A percentile compares a stretch with the other conserved stretches of the same genome.
These are phyloP conservation scores for Synanthedon formicaeformis DNA, from an alignment of 2,888 invertebrate species.

Conservation along the genomic window DNA sequence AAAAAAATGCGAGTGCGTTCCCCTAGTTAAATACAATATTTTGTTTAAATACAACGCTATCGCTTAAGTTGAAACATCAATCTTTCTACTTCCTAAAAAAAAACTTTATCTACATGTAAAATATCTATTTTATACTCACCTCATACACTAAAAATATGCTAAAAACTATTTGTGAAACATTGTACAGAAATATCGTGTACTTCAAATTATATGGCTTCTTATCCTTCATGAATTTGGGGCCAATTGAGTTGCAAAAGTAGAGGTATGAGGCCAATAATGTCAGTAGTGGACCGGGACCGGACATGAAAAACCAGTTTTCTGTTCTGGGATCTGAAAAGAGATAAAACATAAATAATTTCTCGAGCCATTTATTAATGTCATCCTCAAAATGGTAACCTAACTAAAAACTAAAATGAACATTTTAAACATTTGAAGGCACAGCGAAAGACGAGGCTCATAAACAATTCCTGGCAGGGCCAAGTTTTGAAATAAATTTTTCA, in stretches of 20 bases:
- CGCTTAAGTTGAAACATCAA: no score
- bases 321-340: constrained; percentile 76
- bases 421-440: no score
- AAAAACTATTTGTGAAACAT: constrained; percentile 88
- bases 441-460: no score
- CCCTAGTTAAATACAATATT: no score
- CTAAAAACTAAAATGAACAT: no score
- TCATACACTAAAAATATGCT: constrained; percentile 78
- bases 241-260: constrained; percentile 79
- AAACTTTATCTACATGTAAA: neutral
- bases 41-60: no score
- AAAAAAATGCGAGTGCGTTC: no score
- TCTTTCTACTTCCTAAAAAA: neutral
- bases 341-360: neutral
- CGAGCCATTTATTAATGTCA: no score
- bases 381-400: no score
- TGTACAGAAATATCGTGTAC: constrained; percentile 80
- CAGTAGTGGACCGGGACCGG: constrained; percentile 78
- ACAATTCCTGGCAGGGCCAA: no score
- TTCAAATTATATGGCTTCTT: constrained; percentile 80
- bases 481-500: no score
- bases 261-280: constrained; percentile 75
- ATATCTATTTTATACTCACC: constrained; percentile 27
- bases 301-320: constrained; percentile 83
- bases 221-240: constrained; percentile 82